These are phyloP conservation scores for Lethenteron reissneri DNA, from an alignment of 2,113 vertebrate genomes.

Conservation along the genomic window DNA sequence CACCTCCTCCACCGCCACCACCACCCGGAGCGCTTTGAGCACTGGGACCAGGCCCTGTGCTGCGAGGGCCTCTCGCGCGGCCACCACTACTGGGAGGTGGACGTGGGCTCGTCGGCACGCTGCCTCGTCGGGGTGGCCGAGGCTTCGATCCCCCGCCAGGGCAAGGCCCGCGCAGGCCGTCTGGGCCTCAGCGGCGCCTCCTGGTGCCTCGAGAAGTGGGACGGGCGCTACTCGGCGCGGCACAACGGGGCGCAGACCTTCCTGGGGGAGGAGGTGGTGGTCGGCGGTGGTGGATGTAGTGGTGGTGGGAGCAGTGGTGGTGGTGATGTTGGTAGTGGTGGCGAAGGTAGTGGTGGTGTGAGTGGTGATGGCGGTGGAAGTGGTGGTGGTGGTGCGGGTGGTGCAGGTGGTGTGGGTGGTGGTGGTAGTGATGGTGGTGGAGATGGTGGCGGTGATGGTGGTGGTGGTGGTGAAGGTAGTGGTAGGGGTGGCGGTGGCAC, in stretches of 20 bases:
- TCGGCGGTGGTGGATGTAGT: too few relatives aligned
- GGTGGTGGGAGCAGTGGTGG: too few relatives aligned
- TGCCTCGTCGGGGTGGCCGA: conserved; percentile 60
- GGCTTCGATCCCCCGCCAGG: conserved; percentile 25
- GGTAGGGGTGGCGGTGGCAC: too few relatives aligned
- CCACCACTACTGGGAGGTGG: conserved; percentile 74
- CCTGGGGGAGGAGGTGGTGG: too few relatives aligned
- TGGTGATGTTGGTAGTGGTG: too few relatives aligned
- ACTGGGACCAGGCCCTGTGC: conserved; percentile 70
- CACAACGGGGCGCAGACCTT: conserved; percentile 33
- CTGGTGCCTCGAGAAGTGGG: conserved; percentile 64
- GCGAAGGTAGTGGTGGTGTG: too few relatives aligned
- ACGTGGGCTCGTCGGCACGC: conserved; percentile 35
- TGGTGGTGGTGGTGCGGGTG: too few relatives aligned
- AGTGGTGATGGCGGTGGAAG: too few relatives aligned
- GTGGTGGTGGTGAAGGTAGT: too few relatives aligned
- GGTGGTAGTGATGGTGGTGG: too few relatives aligned
- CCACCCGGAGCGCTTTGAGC: conserved; percentile 32
- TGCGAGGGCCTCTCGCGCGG: conserved; percentile 31
- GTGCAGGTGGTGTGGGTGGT: too few relatives aligned
- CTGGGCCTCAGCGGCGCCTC: conserved; percentile 56
- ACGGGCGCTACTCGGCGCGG: conserved; percentile 48
- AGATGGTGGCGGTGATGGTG: too few relatives aligned
- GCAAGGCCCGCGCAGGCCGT: conserved; percentile 37
- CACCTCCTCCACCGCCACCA: conserved; percentile 8